Base-by-base conservation (phyloP, 2,888 invertebrate species). In the Lacanobia wlatinum region DNA sequence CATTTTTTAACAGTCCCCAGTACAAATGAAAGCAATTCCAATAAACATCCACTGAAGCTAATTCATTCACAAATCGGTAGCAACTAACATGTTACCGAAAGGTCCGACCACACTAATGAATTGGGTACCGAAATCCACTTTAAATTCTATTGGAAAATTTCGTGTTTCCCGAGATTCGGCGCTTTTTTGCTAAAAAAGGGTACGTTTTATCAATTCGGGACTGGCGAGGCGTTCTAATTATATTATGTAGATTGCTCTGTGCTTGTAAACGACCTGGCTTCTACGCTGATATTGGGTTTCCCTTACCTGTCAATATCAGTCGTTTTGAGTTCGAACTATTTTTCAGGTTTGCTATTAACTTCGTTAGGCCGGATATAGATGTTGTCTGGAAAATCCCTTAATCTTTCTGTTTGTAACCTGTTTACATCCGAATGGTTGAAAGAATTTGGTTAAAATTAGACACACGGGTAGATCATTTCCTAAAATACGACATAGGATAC, bases 61-160 rank as follows among this genome's bases (percentile, higher is more conserved):
- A 79, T 70, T 64, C 65, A 74, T 80, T 70, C 62, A 40, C 68
- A 74, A 70, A 63, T 69, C 66, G 56, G 40, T 61, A 52, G 23
- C 18, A 43, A 65, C 38, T 68, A 56, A 70, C 52, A 60, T 65
- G 55, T 56, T 71, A 38, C 62, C 9, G 40, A 76, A 63, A 62
- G 81, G 65, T 70, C 55, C 70, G 73, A 70, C 71, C 62, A 43
- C 76, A 60, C 81, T 85, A 86, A 86, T 85, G 87, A 85, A 86
- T 86, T 79, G 85, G 82, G 75, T 82, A 83, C 70, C 74, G 72
- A 80, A 79, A 83, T 82, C 78, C 80, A 80, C 82, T 85, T 86
- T 81, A 80, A 86, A 86, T 84, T 85, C 81, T 81, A 84, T 86
- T 83, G 79, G 85, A 83, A 85, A 84, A 85, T 81, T 71, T 66